phyloP scores from a whole-genome alignment of 92 coral and sea anemone genomes.

The Parazoanthus atlanticus region DNA sequence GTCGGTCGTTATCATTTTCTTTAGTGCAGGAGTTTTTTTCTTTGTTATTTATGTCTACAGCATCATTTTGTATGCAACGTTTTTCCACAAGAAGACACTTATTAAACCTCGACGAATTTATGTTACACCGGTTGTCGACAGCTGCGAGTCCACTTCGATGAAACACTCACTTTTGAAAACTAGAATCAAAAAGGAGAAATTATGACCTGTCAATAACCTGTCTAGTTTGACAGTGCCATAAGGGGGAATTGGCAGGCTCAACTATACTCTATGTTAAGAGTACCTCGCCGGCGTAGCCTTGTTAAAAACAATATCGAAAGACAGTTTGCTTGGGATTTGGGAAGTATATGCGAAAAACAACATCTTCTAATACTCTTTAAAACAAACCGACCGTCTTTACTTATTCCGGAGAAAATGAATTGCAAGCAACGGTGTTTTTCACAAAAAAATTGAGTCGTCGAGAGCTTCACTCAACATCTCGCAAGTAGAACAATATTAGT shows the following conservation, averaged over 20 bases:
- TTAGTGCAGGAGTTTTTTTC: not conserved
- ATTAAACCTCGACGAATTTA: conserved; percentile 10
- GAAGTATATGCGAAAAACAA: not conserved
- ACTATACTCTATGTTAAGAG: not conserved
- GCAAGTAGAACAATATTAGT: too few relatives aligned
- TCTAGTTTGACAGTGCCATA: too few relatives aligned
- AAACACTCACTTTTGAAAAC: not conserved
- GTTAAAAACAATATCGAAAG: not conserved
- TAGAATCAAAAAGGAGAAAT: not conserved
- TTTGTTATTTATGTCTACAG: conserved; percentile 8
- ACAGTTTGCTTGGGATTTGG: not conserved
- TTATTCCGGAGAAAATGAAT: not conserved
- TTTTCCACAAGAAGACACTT: conserved; percentile 13
- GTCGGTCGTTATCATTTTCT: not conserved
- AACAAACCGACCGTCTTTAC: too few relatives aligned
- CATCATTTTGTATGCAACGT: not conserved
- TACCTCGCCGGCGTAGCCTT: too few relatives aligned
- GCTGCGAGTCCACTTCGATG: not conserved
- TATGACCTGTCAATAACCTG: not conserved
- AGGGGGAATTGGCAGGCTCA: too few relatives aligned
- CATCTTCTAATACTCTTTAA: not conserved
- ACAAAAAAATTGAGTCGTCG: too few relatives aligned
- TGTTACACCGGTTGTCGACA: not conserved
- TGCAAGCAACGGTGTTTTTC: not conserved
- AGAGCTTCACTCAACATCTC: not conserved